Base-by-base conservation (phyloP, 2,888 invertebrate species). In the Stenoptilia bipunctidactyla region DNA sequence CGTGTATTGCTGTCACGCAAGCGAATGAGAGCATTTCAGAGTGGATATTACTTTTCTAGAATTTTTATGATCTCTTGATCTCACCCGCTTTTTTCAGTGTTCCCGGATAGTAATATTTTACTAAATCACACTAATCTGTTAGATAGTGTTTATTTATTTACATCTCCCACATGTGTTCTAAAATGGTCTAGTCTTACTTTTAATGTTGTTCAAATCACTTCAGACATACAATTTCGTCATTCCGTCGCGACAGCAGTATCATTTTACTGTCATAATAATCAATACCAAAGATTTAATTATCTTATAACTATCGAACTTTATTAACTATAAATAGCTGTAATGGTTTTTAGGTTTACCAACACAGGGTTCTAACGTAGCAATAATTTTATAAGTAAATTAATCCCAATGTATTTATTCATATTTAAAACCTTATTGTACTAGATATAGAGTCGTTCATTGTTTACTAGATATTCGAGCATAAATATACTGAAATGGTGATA, bases 1-100 rank as follows among this genome's bases (percentile, higher is more conserved):
- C 79, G 75, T 77, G 75, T 38, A 77, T 75, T 77, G 76, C 69
- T 38, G n/a, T 37, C 34, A 40, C 45, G 73, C 72, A 77, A 79
- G 72, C 37, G 39, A 65, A 68, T 77, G 79, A 79, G 71, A 68
- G 53, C 58, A 47, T 15, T 38, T 48, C 43, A 60, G 60, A 46
- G 54, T 67, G 68, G 57, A 55, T 54, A 37, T 53, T 51, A 53
- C 48, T 60, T 36, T 63, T 67, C 45, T 67, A 65, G 63, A 64
- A 65, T 59, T 66, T 66, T 66, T 66, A 64, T 66, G 72, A 72
- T 73, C 69, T 66, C 60, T 62, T 68, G 70, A 70, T 72, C 67
- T 73, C 69, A 60, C 60, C 30, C 20, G 20, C 20, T 20, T 8
- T 20, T n/a, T 20, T 8, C 20, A 20, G 20, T 20, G 8, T 20